Evolutionary conservation across 2,888 invertebrate species (phyloP).

Genomic region (Colletes collaris): DNA sequence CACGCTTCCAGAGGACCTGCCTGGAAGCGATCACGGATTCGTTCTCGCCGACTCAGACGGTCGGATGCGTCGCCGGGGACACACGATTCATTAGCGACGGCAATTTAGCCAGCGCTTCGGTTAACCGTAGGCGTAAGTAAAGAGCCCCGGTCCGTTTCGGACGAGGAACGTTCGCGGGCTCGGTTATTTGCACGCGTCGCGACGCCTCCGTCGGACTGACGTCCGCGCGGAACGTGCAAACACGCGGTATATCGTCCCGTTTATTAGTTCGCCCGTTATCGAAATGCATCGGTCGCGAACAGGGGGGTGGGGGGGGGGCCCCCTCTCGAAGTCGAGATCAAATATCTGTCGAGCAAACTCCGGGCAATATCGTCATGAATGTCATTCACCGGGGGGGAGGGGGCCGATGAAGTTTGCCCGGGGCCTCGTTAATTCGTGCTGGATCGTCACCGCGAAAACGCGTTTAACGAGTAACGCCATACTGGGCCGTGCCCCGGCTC

Average conservation of each 20-base stretch:
- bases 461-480: conserved; percentile 37
- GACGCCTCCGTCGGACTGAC: background rate
- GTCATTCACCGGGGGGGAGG: conserved; percentile 1
- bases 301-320: too few relatives aligned
- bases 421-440: conserved; percentile 45
- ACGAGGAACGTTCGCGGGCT: conserved; percentile 56
- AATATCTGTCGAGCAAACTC: conserved; percentile 60
- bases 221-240: conserved; percentile 3
- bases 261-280: conserved; percentile 63
- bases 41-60: conserved; percentile 7
- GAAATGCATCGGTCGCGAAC: conserved; percentile 9
- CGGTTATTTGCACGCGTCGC: conserved; percentile 52
- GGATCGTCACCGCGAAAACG: conserved; percentile 34
- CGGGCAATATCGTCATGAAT: conserved; percentile 51
- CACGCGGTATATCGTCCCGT: conserved; percentile 40
- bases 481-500: conserved; percentile 32
- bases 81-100: conserved; percentile 30
- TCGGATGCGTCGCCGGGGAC: background rate
- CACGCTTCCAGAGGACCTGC: background rate
- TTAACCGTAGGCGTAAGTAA: conserved; percentile 5
- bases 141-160: conserved; percentile 15
- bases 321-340: conserved; percentile 51
- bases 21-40: background rate
- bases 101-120: conserved; percentile 23
- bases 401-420: conserved; percentile 55